Conservation (phyloP, 2,113 vertebrate species). For the Camelus bactrianus region DNA sequence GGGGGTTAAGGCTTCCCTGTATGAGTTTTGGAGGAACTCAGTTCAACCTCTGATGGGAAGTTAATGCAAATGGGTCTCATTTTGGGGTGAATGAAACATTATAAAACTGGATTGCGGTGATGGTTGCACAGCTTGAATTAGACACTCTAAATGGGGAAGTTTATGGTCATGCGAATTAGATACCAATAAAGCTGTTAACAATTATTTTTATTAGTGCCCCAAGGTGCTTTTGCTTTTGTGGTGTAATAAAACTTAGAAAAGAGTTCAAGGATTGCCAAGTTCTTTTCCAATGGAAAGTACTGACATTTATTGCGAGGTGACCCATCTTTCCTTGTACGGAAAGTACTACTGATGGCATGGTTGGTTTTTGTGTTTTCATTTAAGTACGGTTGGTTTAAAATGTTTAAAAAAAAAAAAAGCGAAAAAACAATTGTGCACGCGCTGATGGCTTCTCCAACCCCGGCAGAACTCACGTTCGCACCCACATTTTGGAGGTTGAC, state of each 20-base stretch:
- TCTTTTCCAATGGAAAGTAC: not conserved
- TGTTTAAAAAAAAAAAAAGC: too few relatives aligned
- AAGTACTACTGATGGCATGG: not conserved
- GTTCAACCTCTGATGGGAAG: not conserved
- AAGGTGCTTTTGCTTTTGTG: not conserved
- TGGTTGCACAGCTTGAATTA: not conserved
- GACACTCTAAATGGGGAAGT: not conserved
- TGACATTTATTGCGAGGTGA: not conserved
- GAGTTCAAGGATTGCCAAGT: not conserved
- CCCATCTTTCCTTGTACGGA: not conserved
- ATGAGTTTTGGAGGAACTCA: not conserved
- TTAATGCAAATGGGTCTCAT: not conserved
- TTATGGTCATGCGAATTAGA: not conserved
- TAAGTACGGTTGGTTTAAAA: too few relatives aligned
- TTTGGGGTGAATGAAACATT: not conserved
- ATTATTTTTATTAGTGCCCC: not conserved
- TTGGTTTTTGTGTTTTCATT: too few relatives aligned
- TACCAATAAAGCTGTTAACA: not conserved
- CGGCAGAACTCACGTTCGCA: not conserved
- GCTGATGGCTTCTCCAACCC: too few relatives aligned
- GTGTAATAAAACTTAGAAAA: not conserved
- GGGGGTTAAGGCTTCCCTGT: not conserved
- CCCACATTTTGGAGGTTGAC: fast-evolving
- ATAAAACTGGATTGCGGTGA: not conserved
- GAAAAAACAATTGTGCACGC: too few relatives aligned